phyloP scores from a whole-genome alignment of 2,113 vertebrate genomes.

The Gymnorhina tibicen region DNA sequence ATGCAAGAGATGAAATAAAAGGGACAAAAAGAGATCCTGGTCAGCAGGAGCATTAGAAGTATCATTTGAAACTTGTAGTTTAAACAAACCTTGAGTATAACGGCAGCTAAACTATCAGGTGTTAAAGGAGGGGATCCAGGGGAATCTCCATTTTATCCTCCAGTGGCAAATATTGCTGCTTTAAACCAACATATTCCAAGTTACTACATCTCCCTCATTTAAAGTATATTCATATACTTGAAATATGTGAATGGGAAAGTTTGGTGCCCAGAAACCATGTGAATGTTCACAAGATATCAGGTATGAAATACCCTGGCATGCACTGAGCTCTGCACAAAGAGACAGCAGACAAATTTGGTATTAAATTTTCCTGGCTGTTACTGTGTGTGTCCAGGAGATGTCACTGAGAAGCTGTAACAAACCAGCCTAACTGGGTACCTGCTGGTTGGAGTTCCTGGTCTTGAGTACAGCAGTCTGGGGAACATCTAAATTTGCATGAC shows the following conservation, averaged over 20 bases:
- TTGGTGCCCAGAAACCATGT: neutral
- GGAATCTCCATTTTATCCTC: neutral
- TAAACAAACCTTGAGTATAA: neutral
- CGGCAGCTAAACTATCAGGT: neutral
- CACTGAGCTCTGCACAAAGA: neutral
- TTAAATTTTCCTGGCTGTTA: neutral
- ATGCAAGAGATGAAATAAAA: neutral
- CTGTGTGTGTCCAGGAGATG: slow-evolving; percentile 32
- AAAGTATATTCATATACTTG: neutral
- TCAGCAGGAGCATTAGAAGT: neutral
- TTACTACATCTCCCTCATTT: neutral
- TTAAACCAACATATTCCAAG: neutral
- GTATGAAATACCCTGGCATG: neutral
- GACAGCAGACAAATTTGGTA: neutral
- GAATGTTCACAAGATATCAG: neutral
- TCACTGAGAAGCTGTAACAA: slow-evolving; percentile 7
- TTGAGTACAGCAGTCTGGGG: neutral
- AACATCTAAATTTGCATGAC: neutral
- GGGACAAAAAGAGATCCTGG: neutral
- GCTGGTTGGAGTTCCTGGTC: neutral
- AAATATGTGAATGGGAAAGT: neutral
- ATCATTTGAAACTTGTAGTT: neutral
- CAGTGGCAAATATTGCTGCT: neutral
- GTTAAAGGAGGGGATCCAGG: neutral
- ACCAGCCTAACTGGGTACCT: neutral